These are phyloP conservation scores for Tipula confusa DNA, from an alignment of 2,888 invertebrate genomes.

Conservation along the genomic window DNA sequence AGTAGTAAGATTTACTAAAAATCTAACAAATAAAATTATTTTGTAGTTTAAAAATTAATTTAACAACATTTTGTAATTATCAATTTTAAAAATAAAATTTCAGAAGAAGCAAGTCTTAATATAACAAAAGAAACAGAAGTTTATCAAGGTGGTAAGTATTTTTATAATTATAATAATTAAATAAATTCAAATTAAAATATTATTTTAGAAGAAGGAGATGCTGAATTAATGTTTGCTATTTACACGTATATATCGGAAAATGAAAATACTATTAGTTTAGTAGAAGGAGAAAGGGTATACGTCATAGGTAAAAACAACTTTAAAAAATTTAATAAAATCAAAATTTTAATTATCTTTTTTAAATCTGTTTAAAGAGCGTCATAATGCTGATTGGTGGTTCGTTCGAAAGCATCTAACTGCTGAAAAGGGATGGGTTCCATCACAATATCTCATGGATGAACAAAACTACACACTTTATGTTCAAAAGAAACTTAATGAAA, in stretches of 20 bases:
- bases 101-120: slow-evolving; percentile 69
- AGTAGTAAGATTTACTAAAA: not conserved
- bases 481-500: slow-evolving; percentile 83
- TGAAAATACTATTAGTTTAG: slow-evolving; percentile 80
- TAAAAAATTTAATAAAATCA: slow-evolving; percentile 13
- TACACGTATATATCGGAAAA: slow-evolving; percentile 82
- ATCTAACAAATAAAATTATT: not conserved
- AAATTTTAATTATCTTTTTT: not conserved
- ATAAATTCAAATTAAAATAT: not conserved
- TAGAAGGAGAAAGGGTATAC: slow-evolving; percentile 85
- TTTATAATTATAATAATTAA: not conserved
- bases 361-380: slow-evolving; percentile 63
- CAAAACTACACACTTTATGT: slow-evolving; percentile 74
- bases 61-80: not conserved
- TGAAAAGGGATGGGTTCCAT: slow-evolving; percentile 92
- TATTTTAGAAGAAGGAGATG: slow-evolving; percentile 59
- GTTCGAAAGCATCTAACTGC: slow-evolving; percentile 83
- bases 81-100: not conserved
- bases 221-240: slow-evolving; percentile 68
- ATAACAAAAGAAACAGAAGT: slow-evolving; percentile 65
- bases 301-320: slow-evolving; percentile 59
- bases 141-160: slow-evolving; percentile 45
- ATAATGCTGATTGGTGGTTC: slow-evolving; percentile 90
- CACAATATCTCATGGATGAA: slow-evolving; percentile 80
- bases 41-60: too few species aligned